Base-by-base conservation (phyloP, 2,113 vertebrate genomes). In the Vireo altiloquus region DNA sequence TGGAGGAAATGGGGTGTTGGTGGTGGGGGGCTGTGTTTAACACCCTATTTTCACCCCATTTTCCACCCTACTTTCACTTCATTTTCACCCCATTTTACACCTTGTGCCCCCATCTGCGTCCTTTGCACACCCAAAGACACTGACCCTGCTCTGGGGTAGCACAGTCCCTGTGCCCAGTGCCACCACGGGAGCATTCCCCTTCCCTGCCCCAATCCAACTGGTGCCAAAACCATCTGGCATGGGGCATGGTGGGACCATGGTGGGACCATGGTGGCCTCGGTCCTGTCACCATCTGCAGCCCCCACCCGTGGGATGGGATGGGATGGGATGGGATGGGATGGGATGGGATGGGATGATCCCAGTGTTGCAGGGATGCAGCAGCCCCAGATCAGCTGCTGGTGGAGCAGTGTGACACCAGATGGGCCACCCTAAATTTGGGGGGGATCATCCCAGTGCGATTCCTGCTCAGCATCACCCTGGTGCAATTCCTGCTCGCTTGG, bases 401-500 rank as follows among this genome's bases (percentile, higher is more conserved):
- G 46, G 25, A 15, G 13, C 20, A 21, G 13, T 17, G 5, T 6
- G 5, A 14, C 37, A 19, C 33, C 25, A 0, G 22, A 2, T 25
- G 50, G n/a, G n/a, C 21, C 60, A 53, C 14, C 16, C 11, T 10
- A 52, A 44, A 39, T 14, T 2, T 24, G 22, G 17, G 25, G 64
- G 64, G 24, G 7, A 16, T 15, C 57, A 15, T 9, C 4, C 66
- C 24, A 1, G 23, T 28, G 27, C 22, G 7, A 3, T 30, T 42
- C 23, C 18, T 8, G 1, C 20, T 21, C 2, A 2, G 40, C 54
- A 4, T 15, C n/a, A 0, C 27, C 59, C 39, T 0, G 1, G 17
- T 6, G 39, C 22, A 0, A 5, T 13, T 39, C 53, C n/a, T 0
- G 44, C 66, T 27, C 0, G 0, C 10, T 27, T 11, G 24, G 21